These are phyloP conservation scores for Diglossa brunneiventris DNA, from an alignment of 2,113 vertebrate genomes.

Conservation along the genomic window DNA sequence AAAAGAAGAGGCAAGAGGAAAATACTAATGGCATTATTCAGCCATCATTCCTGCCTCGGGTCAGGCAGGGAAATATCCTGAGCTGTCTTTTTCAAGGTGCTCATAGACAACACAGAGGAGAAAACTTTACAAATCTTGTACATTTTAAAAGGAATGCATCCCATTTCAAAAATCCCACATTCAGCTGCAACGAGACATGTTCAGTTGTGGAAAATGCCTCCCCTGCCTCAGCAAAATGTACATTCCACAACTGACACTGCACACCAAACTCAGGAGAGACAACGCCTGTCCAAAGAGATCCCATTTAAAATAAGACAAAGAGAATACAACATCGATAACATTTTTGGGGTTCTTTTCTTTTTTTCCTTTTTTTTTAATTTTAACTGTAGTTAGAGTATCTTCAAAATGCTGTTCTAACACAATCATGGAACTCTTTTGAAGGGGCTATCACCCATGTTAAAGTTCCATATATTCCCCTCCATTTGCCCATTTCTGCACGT, in stretches of 20 bases:
- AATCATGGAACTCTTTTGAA: neutral
- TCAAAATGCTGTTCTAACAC: neutral
- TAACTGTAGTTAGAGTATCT: neutral
- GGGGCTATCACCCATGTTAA: neutral
- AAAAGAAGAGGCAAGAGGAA: constrained; percentile 22
- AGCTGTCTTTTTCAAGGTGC: neutral
- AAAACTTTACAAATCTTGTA: neutral
- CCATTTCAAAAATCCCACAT: neutral
- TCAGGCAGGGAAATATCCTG: neutral
- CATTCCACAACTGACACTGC: neutral
- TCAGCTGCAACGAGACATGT: neutral
- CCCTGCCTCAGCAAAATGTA: neutral
- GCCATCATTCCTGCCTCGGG: neutral
- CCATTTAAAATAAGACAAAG: neutral
- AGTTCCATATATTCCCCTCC: neutral
- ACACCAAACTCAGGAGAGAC: neutral
- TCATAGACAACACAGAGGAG: neutral
- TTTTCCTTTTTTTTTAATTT: neutral
- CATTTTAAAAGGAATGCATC: neutral
- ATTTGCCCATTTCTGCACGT: neutral
- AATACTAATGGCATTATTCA: neutral
- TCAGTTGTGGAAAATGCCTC: neutral
- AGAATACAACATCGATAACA: neutral
- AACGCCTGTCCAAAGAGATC: neutral
- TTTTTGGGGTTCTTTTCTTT: neutral